Evolutionary conservation across 2,888 invertebrate species (phyloP).

Genomic region (Cheilosia impressa): DNA sequence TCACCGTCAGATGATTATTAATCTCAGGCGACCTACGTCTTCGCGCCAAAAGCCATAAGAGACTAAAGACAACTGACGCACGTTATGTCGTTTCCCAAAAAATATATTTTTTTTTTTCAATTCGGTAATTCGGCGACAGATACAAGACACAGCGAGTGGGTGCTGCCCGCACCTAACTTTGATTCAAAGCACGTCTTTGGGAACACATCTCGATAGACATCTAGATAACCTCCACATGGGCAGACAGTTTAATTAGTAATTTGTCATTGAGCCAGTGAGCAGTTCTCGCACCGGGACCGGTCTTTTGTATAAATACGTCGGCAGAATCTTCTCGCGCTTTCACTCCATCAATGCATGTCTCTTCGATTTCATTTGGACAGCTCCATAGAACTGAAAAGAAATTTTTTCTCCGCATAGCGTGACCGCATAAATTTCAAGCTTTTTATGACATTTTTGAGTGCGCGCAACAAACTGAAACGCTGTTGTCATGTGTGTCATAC

Average conservation of each 20-base stretch:
- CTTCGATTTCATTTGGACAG: background rate
- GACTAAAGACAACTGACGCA: constrained; percentile 20
- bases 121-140: constrained; percentile 38
- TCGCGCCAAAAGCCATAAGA: constrained; percentile 11
- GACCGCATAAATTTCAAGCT: background rate
- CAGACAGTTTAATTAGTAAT: constrained; percentile 22
- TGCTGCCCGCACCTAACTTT: constrained; percentile 18
- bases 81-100: constrained; percentile 22
- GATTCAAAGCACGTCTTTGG: constrained; percentile 48
- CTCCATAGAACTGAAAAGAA: background rate
- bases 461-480: constrained; percentile 14
- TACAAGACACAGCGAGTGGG: constrained; percentile 38
- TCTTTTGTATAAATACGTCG: background rate
- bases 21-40: constrained; percentile 45
- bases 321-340: constrained; percentile 20
- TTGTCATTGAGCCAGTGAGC: constrained; percentile 16
- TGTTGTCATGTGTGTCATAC: background rate
- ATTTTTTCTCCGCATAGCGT: background rate
- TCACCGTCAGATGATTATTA: constrained; percentile 5
- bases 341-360: background rate
- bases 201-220: constrained; percentile 39
- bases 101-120: constrained; percentile 7
- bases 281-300: background rate
- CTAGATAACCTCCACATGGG: constrained; percentile 49
- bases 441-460: constrained; percentile 10